Base-by-base conservation (phyloP, 2,888 invertebrate genomes). In the Kuschelorhynchus macadamiae region DNA sequence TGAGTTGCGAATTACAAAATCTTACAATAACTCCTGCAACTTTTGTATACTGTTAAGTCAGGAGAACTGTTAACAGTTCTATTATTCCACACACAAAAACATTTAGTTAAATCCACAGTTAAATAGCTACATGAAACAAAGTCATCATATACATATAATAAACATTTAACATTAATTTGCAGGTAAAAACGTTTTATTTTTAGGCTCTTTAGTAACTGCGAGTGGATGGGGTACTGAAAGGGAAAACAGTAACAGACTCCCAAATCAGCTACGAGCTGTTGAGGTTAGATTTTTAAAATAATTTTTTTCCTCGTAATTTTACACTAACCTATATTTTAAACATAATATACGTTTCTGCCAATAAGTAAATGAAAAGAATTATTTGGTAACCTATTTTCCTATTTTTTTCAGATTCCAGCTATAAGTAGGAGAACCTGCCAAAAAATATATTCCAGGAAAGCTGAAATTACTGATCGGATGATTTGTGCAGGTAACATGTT, bases 401-500 rank as follows among this genome's bases (percentile, higher is more conserved):
- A n/a, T 36, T 36, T 8, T 36, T 36, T 36, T 36, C 9, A 60
- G 60, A 25, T 60, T 16, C 74, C 73, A 3, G 44, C 74, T 7
- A 25, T 75, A 8, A 61, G 47, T 36, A 64, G 57, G 16, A 39
- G 12, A 9, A 62, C 65, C 5, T 75, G 75, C 30, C 42, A 66
- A 16, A 47, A 20, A 16, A 30, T 60, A 0, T 65, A 65, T 30
- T 16, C n/a, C 4, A 44, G 33, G 2, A 20, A 47, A 32, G 80
- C 85, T 0, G 42, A 49, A 8, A 81, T 88, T 49, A 86, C 88
- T 0, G 78, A 77, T 56, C 84, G 87, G 74, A 88, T 88, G 88
- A 85, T 89, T 77, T 88, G 89, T 75, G 88, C 88, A 11, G 25
- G 16, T 49, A 11, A 46, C n/a, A n/a, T n/a, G n/a, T n/a, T n/a